These are phyloP conservation scores for Synergus gifuensis DNA, from an alignment of 2,888 invertebrate genomes.

Conservation along the genomic window DNA sequence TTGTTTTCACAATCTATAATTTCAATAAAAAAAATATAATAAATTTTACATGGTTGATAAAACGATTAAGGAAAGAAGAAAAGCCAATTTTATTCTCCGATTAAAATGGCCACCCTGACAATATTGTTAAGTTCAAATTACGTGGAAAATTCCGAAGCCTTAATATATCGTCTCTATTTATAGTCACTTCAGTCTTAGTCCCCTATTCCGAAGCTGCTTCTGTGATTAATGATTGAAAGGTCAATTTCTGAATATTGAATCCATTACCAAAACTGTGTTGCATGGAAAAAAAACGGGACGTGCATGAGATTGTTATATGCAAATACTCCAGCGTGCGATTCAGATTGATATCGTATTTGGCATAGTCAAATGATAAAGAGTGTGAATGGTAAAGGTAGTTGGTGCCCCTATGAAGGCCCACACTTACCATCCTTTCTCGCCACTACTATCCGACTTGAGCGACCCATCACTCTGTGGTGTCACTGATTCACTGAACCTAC, in stretches of 20 bases:
- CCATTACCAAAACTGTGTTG: constrained; percentile 38
- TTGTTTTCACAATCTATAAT: too few species aligned
- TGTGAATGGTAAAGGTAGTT: constrained; percentile 42
- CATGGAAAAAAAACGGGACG: constrained; percentile 31
- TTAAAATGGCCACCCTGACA: background rate
- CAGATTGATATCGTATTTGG: constrained; percentile 25
- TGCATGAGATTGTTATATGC: constrained; percentile 40
- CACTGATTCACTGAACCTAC: constrained; percentile 78
- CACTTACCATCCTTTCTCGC: constrained; percentile 76
- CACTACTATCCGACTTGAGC: constrained; percentile 76
- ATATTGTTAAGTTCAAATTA: background rate
- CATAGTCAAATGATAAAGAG: constrained; percentile 40
- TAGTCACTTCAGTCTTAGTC: background rate
- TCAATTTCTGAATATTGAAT: constrained; percentile 29
- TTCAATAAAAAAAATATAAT: too few species aligned
- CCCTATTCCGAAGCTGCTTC: background rate
- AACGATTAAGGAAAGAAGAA: too few species aligned
- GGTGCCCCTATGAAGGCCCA: constrained; percentile 33
- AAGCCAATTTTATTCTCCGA: too few species aligned
- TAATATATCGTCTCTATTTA: background rate
- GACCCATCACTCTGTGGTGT: constrained; percentile 75
- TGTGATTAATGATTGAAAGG: constrained; percentile 33
- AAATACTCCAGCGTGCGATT: constrained; percentile 34
- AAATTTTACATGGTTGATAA: too few species aligned
- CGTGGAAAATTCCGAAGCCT: background rate